These are phyloP conservation scores for Lepidostoma basale DNA, from an alignment of 1,140 invertebrate species.

Conservation along the genomic window DNA sequence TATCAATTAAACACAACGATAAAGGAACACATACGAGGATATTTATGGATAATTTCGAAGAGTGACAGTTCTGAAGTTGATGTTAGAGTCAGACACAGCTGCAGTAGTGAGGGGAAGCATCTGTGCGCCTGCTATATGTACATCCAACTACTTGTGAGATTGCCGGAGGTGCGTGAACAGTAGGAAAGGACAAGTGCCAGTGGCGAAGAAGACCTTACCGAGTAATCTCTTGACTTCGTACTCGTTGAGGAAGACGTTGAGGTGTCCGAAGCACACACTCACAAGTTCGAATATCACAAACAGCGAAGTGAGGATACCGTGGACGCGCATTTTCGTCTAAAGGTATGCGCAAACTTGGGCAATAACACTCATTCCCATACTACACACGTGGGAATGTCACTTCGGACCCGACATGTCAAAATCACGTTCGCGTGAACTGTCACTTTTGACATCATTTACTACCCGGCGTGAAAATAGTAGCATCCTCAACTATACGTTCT, in stretches of 20 bases:
- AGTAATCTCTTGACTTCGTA: conserved; percentile 56
- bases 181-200: too few species aligned
- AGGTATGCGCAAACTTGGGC: conserved; percentile 23
- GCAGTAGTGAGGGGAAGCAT: too few species aligned
- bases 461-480: too few species aligned
- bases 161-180: too few species aligned
- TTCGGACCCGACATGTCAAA: conserved; percentile 26
- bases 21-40: too few species aligned
- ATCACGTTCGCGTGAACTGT: conserved; percentile 31
- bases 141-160: too few species aligned
- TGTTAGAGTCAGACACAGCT: too few species aligned
- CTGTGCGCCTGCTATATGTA: too few species aligned
- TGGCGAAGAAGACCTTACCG: conserved; percentile 49
- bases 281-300: conserved; percentile 7
- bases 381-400: conserved; percentile 33
- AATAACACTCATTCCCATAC: conserved; percentile 22
- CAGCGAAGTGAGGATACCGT: neutral
- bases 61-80: too few species aligned
- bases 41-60: too few species aligned
- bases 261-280: conserved; percentile 47
- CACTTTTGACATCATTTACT: too few species aligned
- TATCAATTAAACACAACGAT: too few species aligned
- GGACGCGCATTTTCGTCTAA: conserved; percentile 29
- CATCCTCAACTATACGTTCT: neutral
- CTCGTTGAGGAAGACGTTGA: conserved; percentile 55